Evolutionary conservation across 2,797 vertebrate species (phyloP).

Genomic region (Cuculus canorus): DNA sequence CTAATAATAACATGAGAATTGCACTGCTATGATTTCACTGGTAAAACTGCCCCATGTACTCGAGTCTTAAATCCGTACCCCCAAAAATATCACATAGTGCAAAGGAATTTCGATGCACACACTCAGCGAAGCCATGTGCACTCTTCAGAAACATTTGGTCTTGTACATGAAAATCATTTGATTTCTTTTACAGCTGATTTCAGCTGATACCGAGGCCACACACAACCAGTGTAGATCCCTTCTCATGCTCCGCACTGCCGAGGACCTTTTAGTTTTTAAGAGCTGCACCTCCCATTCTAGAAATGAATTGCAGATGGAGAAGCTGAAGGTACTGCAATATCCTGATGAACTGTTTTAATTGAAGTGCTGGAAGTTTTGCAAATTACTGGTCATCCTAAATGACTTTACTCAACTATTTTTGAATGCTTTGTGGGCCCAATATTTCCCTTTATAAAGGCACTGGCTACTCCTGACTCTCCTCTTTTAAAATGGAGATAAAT

Average conservation of each 20-base stretch:
- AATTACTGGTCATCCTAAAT: background rate
- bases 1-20: background rate
- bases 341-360: background rate
- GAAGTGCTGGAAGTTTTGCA: background rate
- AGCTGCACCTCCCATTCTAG: background rate
- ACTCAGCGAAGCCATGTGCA: background rate
- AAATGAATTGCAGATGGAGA: background rate
- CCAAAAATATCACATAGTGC: background rate
- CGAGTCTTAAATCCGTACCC: background rate
- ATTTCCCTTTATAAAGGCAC: background rate
- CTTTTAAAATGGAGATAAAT: background rate
- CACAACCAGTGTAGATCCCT: background rate
- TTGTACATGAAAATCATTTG: background rate
- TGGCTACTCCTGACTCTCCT: background rate
- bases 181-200: background rate
- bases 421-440: background rate
- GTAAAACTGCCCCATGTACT: background rate
- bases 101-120: background rate
- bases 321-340: background rate
- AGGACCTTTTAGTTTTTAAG: background rate
- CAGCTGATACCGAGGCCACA: background rate
- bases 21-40: background rate
- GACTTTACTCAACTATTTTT: background rate
- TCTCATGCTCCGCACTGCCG: background rate
- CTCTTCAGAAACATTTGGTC: background rate